Conservation (phyloP, 35 echinoderm and acorn worm genomes). For the Amphiura filiformis region DNA sequence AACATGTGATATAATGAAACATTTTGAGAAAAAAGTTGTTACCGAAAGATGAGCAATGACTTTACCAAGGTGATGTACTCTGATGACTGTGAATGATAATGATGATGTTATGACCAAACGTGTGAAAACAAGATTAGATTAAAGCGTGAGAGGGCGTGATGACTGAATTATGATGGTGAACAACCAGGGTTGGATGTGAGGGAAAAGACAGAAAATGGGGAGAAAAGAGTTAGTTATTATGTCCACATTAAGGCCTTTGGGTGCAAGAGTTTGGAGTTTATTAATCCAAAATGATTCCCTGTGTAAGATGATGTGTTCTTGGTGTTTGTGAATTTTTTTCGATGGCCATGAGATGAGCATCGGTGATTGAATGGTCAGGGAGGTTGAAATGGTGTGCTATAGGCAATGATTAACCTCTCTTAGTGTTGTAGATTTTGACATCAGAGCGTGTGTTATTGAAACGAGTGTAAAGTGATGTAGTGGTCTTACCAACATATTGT, state of each 20-base stretch:
- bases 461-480: background rate
- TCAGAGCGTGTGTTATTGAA: background rate
- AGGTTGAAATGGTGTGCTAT: background rate
- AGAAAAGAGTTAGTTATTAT: too few relatives aligned
- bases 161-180: too few relatives aligned
- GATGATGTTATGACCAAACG: too few relatives aligned
- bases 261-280: background rate
- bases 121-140: too few relatives aligned
- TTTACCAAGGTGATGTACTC: too few relatives aligned
- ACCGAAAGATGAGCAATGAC: too few relatives aligned
- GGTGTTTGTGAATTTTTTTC: slow-evolving; percentile 3
- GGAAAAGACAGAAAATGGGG: too few relatives aligned
- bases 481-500: background rate
- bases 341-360: background rate
- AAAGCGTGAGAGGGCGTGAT: too few relatives aligned
- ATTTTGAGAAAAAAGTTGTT: too few relatives aligned
- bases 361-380: background rate
- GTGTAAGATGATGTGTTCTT: background rate
- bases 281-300: background rate
- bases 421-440: background rate
- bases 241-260: background rate
- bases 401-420: background rate
- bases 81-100: too few relatives aligned
- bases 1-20: too few relatives aligned
- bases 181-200: too few relatives aligned